Evolutionary conservation across 2,113 vertebrate genomes (phyloP), one percentile per base, ranked within the genome.

Genomic region (Ceuthmochares aereus): DNA sequence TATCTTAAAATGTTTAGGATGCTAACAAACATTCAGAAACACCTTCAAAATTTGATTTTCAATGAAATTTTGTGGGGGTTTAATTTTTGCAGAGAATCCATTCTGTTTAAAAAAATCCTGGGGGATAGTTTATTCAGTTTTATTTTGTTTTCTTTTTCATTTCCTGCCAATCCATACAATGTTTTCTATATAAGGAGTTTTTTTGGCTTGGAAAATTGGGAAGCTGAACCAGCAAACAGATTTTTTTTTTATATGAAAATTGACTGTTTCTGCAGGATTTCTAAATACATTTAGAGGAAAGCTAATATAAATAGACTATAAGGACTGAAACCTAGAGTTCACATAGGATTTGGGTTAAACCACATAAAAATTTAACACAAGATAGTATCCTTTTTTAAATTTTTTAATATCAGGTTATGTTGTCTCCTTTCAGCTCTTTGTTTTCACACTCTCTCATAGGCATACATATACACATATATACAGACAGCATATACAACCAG

Each of bases 91-190:
- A 22, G 8, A 60, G 8, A 87, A 52, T 1, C 0, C 13, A 8
- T 34, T 76, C 12, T 63, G 4, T 9, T 40, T 51, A 27, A 60
- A 59, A 81, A 85, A 77, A 21, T 27, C 1, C 4, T 4, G 3
- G 2, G 3, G 11, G 10, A 3, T 5, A 5, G 2, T 29, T 4
- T 7, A 12, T 13, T 30, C 23, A 18, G 7, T 5, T 36, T 29
- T 36, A 30, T 12, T 78, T 10, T 6, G 1, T 63, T 66, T 29
- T 54, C 3, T 29, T 40, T 40, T 40, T 40, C 40, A 36, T 77
- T 66, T 69, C 13, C 17, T 55, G 12, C 0, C 10, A 45, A 10
- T 27, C 15, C 0, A 10, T 25, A 20, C 22, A 1, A 3, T 4
- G 1, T 37, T 29, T 16, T 25, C 49, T 40, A 40, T 12, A 40